phyloP scores from a whole-genome alignment of 2,888 invertebrate species.

The Spatulosminthurus flaviceps region DNA sequence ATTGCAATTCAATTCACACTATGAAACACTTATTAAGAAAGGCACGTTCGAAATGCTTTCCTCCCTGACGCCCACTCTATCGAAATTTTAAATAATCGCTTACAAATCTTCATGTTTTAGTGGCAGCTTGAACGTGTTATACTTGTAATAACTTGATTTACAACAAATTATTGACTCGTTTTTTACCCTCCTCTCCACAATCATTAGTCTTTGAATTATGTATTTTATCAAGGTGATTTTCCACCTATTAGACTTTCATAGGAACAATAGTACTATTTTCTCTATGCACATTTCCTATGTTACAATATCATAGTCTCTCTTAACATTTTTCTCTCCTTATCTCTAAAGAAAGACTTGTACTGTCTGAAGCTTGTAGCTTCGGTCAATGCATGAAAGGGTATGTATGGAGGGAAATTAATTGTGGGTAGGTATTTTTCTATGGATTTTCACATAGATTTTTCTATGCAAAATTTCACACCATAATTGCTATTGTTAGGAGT shows the following conservation, averaged over 20 bases:
- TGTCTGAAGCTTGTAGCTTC: too few species aligned
- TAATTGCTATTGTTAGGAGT: too few species aligned
- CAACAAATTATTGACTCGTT: slow-evolving; percentile 23
- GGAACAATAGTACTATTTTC: background rate
- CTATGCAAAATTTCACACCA: too few species aligned
- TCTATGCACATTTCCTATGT: background rate
- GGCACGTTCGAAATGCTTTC: slow-evolving; percentile 24
- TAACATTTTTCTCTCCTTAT: background rate
- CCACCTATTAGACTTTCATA: background rate
- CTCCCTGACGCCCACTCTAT: slow-evolving; percentile 27
- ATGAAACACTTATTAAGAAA: slow-evolving; percentile 5
- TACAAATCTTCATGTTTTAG: slow-evolving; percentile 1
- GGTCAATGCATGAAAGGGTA: too few species aligned
- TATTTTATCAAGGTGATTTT: slow-evolving; percentile 23
- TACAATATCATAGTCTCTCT: background rate
- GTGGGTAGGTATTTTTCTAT: too few species aligned
- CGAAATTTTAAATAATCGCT: slow-evolving; percentile 11
- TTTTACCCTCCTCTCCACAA: slow-evolving; percentile 21
- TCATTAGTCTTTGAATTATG: slow-evolving; percentile 33
- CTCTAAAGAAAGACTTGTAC: too few species aligned
- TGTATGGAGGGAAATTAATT: too few species aligned
- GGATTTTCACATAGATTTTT: too few species aligned
- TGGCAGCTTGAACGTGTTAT: slow-evolving; percentile 22
- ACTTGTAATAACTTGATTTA: slow-evolving; percentile 30
- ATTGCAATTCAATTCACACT: slow-evolving; percentile 4